Base-by-base conservation (phyloP, 2,888 invertebrate species). In the Sesia bembeciformis region DNA sequence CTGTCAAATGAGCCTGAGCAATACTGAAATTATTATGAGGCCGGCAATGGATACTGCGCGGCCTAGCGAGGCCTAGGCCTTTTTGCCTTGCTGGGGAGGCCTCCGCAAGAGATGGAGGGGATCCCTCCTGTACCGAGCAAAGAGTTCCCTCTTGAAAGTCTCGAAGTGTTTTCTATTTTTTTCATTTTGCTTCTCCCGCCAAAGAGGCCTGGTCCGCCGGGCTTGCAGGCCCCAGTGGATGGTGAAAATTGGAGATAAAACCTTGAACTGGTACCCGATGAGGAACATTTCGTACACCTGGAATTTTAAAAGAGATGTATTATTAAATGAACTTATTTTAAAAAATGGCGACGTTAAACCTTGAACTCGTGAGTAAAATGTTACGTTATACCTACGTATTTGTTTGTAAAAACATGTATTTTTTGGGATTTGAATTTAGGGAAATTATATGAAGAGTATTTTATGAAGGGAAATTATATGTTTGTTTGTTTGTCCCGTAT, bases 231-330 rank as follows among this genome's bases (percentile, higher is more conserved):
- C 97, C 95, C 97, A 96, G 74, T 97, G 97, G 53, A 95, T 95
- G 0, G 96, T 96, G 84, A 97, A 97, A 52, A 96, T 93, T 0
- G 97, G 97, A 0, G 97, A 95, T 6, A 97, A 90, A 0, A 97
- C 97, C 68, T 93, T 92, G 84, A 97, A 97, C 74, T 95, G 93
- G 84, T 95, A 97, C 4, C 97, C 96, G 51, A 96, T 94, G 40
- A 97, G 92, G 75, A 93, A 96, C 95, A 97, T 97, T 87, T 97
- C 97, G 84, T 97, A 97, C 43, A 97, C 96, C 97, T 97, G 84
- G 5, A 84, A 83, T 38, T 52, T 39, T 39, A 46, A n/a, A n/a
- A 23, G 23, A 23, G 23, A 23, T 23, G 23, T 23, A 23, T 1
- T 23, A 23, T 23, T 23, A 23, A 23, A 23, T 23, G 23, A 23